Evolutionary conservation across 2,888 invertebrate genomes (phyloP).

Genomic region (Cheilosia impressa): DNA sequence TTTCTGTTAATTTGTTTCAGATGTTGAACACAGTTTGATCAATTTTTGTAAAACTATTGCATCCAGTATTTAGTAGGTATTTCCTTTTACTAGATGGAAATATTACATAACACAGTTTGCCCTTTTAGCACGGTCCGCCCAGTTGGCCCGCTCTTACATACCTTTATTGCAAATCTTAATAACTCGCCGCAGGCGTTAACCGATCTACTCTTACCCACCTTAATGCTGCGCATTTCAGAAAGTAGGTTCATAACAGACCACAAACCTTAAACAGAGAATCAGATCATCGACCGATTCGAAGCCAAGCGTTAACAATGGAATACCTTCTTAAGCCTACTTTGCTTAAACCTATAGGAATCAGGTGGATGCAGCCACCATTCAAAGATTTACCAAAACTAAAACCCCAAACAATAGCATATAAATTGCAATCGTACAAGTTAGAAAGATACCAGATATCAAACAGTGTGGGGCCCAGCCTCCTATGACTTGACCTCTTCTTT

Average conservation of each 20-base stretch:
- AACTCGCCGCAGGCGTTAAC: slow-evolving; percentile 30
- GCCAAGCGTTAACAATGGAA: slow-evolving; percentile 12
- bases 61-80: too few relatives aligned
- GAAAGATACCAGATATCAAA: neutral
- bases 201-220: slow-evolving; percentile 2
- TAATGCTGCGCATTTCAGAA: neutral
- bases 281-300: slow-evolving; percentile 39
- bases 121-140: slow-evolving; percentile 5
- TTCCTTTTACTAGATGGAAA: too few relatives aligned
- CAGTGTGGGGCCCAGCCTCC: slow-evolving; percentile 26
- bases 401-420: slow-evolving; percentile 35
- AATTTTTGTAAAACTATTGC: too few relatives aligned
- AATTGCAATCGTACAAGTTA: slow-evolving; percentile 21
- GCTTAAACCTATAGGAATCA: slow-evolving; percentile 4
- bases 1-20: too few relatives aligned
- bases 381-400: slow-evolving; percentile 16
- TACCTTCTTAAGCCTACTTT: slow-evolving; percentile 16
- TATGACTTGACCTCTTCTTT: slow-evolving; percentile 46
- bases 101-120: slow-evolving; percentile 42
- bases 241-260: neutral
- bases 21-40: too few relatives aligned
- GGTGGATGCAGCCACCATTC: slow-evolving; percentile 27
- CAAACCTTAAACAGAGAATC: slow-evolving; percentile 31
- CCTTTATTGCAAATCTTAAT: slow-evolving; percentile 18
- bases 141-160: too few relatives aligned